Conservation (phyloP, 1,140 invertebrate genomes). For the Scaptomyza pallida region DNA sequence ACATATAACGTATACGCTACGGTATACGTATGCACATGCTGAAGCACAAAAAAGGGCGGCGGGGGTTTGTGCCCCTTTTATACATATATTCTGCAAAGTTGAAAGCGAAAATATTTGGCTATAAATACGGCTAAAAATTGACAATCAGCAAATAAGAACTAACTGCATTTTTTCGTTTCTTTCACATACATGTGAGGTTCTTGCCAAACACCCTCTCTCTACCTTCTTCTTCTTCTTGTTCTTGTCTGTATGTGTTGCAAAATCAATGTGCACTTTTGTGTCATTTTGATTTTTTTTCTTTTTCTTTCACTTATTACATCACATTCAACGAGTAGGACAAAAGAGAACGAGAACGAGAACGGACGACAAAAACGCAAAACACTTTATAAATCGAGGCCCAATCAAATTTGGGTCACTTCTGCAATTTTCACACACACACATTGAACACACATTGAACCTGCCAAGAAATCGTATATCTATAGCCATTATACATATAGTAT, state of each 20-base stretch:
- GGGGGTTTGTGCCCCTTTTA: slow-evolving; percentile 1
- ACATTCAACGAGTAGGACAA: no score
- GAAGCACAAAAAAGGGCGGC: slow-evolving; percentile 8
- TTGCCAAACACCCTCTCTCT: no score
- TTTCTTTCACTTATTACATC: slow-evolving; percentile 77
- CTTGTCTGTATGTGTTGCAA: slow-evolving; percentile 41
- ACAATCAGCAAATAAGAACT: slow-evolving; percentile 35
- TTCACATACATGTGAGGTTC: no score
- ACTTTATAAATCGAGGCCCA: slow-evolving; percentile 37
- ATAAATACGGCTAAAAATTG: slow-evolving; percentile 61
- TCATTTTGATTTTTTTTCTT: slow-evolving; percentile 68
- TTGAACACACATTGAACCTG: no score
- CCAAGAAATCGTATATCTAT: slow-evolving; percentile 48
- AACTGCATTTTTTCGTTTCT: slow-evolving; percentile 1
- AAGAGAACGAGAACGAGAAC: no score
- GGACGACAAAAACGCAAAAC: slow-evolving; percentile 20
- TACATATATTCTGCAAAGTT: slow-evolving; percentile 7
- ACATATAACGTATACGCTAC: no score
- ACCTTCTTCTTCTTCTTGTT: no score
- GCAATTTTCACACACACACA: slow-evolving; percentile 28
- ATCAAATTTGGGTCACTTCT: slow-evolving; percentile 62
- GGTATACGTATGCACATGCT: slow-evolving; percentile 18
- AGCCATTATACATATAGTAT: slow-evolving; percentile 13
- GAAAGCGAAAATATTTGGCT: slow-evolving; percentile 62
- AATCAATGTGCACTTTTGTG: slow-evolving; percentile 74